These are phyloP conservation scores for Taurulus bubalis DNA, from an alignment of 2,113 vertebrate genomes.

Conservation along the genomic window DNA sequence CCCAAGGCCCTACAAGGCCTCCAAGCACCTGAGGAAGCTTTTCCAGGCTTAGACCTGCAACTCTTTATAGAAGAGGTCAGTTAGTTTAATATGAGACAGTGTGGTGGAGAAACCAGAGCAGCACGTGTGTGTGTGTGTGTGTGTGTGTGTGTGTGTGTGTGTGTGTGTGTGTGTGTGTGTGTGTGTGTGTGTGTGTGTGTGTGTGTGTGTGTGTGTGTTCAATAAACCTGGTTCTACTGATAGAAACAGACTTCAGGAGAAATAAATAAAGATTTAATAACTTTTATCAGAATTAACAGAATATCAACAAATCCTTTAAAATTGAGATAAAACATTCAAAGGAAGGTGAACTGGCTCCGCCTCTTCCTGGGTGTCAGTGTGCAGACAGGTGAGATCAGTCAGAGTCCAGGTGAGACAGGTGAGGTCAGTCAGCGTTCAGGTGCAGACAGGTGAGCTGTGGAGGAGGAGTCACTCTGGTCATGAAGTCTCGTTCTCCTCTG, in stretches of 20 bases:
- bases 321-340: not conserved
- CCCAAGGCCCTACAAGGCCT: no score
- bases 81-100: no score
- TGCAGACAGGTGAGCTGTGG: constrained; percentile 73
- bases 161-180: no score
- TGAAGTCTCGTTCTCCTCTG: constrained; percentile 73
- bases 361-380: not conserved
- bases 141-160: no score
- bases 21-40: no score
- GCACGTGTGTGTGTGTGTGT: no score
- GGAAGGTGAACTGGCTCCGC: not conserved
- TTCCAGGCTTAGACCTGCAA: no score
- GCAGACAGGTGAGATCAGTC: not conserved
- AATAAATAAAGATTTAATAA: not conserved
- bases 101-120: no score
- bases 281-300: not conserved
- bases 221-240: not conserved
- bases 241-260: not conserved
- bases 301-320: not conserved
- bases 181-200: no score
- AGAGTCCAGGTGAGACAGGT: not conserved
- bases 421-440: not conserved
- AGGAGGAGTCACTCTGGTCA: constrained; percentile 65
- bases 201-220: no score
- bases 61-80: no score